Conservation (phyloP, 1,140 invertebrate species). For the Pogonognathellus flavescens region DNA sequence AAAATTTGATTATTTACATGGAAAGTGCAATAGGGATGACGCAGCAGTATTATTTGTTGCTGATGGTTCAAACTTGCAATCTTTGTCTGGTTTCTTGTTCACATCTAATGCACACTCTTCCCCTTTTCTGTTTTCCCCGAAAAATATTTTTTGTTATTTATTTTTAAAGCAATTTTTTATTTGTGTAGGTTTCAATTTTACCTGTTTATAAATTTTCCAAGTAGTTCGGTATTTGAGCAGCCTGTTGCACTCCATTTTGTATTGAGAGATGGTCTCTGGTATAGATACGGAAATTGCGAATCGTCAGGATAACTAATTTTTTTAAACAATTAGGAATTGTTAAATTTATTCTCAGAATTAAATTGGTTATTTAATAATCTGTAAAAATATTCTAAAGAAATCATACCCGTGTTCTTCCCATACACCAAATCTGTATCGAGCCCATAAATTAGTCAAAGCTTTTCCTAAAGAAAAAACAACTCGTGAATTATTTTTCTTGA, state of each 20-base stretch:
- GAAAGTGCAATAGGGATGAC: constrained; percentile 59
- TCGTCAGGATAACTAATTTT: constrained; percentile 40
- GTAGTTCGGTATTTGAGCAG: constrained; percentile 27
- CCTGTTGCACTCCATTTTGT: constrained; percentile 37
- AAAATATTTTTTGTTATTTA: not conserved
- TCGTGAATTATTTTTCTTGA: too few species aligned
- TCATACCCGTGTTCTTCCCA: constrained; percentile 58
- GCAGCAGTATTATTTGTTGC: constrained; percentile 44
- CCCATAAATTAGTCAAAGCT: constrained; percentile 60
- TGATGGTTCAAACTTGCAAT: constrained; percentile 2
- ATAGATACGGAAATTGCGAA: constrained; percentile 60
- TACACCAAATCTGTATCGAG: constrained; percentile 56
- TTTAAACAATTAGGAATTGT: not conserved
- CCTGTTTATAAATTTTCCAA: constrained; percentile 52
- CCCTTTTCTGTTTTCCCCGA: not conserved
- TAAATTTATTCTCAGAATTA: not conserved
- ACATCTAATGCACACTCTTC: not conserved
- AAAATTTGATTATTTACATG: constrained; percentile 25
- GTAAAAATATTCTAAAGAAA: not conserved
- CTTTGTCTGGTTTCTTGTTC: not conserved
- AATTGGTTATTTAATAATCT: not conserved
- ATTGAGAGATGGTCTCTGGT: constrained; percentile 62
- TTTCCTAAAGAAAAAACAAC: constrained; percentile 49
- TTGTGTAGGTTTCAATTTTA: constrained; percentile 19
- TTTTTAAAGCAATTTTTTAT: not conserved